Evolutionary conservation across 92 coral and sea anemone species (phyloP), one percentile per base, ranked within the genome.

Genomic region (Meandrina meandrites): DNA sequence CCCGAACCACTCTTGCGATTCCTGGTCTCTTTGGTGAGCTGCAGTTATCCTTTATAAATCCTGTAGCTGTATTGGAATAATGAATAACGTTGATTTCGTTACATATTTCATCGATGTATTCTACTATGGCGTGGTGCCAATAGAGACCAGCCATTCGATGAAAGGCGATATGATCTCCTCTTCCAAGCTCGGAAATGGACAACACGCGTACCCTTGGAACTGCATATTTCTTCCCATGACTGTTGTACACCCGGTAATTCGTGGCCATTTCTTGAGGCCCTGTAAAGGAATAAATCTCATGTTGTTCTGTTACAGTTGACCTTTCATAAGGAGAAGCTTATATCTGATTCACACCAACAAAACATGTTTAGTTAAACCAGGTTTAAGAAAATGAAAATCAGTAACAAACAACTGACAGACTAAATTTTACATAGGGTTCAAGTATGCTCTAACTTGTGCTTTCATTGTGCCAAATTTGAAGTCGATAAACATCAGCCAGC

Each of bases 51-150:
- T 19, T 1, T 40, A 54, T 40, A 51, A 56, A 84, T 34, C 24
- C 81, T 73, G 9, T 12, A 24, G 54, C 81, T 6, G 71, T 36
- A n/a, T 75, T 84, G 18, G 81, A 71, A 75, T 84, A 84, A 56
- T 84, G 78, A 10, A 74, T 84, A 24, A 56, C 56, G 35, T 35
- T 0, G 36, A 84, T 53, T 18, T 3, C 70, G 18, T 30, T 22
- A 2, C n/a, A 30, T n/a, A 0, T 2, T 53, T 3, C 13, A 53
- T 84, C 56, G 36, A 54, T 30, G 24, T 48, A 28, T 74, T 84
- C 81, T 31, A 84, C 87, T 75, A 84, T 73, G 22, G 87, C 87
- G 73, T 84, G 87, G 19, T 84, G 87, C 87, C 73, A 74, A 18
- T 75, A 82, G 42, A 27, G 12, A 42, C 86, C 57, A 8, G 5